phyloP scores from a whole-genome alignment of 1,140 invertebrate genomes.

The Bursaphelenchus mucronatus region DNA sequence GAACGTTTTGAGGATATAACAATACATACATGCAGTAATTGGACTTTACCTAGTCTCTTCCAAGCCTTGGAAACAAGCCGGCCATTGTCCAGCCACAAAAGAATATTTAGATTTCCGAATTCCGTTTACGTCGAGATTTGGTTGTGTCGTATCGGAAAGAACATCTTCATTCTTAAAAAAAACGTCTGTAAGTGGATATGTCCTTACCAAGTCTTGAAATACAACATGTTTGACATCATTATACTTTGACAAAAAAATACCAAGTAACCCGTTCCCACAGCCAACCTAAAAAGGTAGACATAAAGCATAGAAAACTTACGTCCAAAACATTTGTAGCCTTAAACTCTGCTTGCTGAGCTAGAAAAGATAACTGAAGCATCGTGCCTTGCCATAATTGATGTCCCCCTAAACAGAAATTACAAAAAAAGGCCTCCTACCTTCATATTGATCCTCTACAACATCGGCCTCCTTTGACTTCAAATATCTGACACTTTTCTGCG shows the following conservation, averaged over 20 bases:
- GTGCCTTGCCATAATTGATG: constrained; percentile 12
- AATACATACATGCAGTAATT: not conserved
- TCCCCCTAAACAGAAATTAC: constrained; percentile 16
- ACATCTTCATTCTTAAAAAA: constrained; percentile 15
- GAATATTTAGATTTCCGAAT: not conserved
- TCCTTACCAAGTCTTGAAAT: constrained; percentile 17
- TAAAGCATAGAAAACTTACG: not conserved
- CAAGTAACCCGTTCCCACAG: constrained; percentile 16
- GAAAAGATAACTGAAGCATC: constrained; percentile 1
- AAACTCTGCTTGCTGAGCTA: not conserved
- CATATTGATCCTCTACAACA: constrained; percentile 20
- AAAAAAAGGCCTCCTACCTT: constrained; percentile 1
- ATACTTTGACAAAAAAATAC: constrained; percentile 1
- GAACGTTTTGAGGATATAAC: not conserved
- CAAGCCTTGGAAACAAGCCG: not conserved
- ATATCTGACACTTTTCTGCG: no score
- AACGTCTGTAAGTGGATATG: not conserved
- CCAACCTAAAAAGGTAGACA: constrained; percentile 8
- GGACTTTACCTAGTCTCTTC: constrained; percentile 4
- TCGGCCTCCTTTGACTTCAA: not conserved
- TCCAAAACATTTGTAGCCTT: constrained; percentile 4
- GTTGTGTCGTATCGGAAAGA: not conserved
- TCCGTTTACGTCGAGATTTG: constrained; percentile 8
- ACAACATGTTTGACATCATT: constrained; percentile 6
- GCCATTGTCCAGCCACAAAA: constrained; percentile 6